Evolutionary conservation across 2,797 vertebrate genomes (phyloP).

Genomic region (Amblyopsis hoosieri): DNA sequence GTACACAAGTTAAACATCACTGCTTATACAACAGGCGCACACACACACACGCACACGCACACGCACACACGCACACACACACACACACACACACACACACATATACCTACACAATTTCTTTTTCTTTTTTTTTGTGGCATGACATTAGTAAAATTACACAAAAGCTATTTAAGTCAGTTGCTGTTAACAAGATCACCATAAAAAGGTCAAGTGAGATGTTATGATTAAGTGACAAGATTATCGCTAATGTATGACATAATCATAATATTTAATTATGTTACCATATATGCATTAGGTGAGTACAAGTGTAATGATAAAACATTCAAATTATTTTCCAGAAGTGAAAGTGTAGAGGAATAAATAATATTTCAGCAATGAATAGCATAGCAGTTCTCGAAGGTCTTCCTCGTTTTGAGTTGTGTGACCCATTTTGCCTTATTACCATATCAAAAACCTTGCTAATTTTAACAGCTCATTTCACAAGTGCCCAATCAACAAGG

Average conservation of each 20-base stretch:
- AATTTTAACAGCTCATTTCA: constrained; percentile 71
- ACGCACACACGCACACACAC: constrained; percentile 25
- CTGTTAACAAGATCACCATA: constrained; percentile 51
- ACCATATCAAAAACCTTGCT: constrained; percentile 58
- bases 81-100: constrained; percentile 36
- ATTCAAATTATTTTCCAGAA: constrained; percentile 45
- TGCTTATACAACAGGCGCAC: constrained; percentile 43
- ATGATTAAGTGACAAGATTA: constrained; percentile 59
- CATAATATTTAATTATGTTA: constrained; percentile 59
- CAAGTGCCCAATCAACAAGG: constrained; percentile 53
- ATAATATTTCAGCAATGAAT: constrained; percentile 44
- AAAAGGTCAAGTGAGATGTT: constrained; percentile 60
- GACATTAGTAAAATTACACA: constrained; percentile 57
- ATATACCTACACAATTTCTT: not conserved
- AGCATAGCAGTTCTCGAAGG: constrained; percentile 54
- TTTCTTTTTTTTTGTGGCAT: constrained; percentile 54
- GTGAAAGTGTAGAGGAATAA: constrained; percentile 54
- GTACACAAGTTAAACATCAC: constrained; percentile 66
- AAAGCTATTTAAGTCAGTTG: constrained; percentile 55
- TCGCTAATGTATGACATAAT: constrained; percentile 54
- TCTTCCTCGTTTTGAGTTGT: constrained; percentile 40
- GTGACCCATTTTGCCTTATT: constrained; percentile 62
- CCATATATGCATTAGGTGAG: constrained; percentile 38
- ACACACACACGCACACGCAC: constrained; percentile 29
- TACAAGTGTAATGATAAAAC: constrained; percentile 48